Evolutionary conservation across 2,113 vertebrate species (phyloP), one percentile per base, ranked within the genome.

Genomic region (Odobenus rosmarus): DNA sequence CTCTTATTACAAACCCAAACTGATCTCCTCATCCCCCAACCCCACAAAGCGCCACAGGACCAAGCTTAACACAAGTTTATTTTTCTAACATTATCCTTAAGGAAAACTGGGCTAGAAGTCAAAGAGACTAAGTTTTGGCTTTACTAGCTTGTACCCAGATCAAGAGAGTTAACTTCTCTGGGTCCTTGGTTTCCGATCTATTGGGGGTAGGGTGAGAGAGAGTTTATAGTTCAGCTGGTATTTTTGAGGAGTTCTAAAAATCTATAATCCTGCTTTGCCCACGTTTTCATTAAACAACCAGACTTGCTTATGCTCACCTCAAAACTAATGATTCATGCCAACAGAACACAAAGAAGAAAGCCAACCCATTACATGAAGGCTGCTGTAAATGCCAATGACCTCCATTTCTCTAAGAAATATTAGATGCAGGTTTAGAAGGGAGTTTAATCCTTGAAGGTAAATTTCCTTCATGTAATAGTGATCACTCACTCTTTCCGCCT

Each of bases 81-180:
- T 21, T 77, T 86, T 96, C 23, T 89, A 95, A 82, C 2, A 81
- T 85, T 64, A 72, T 77, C 7, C 72, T 96, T 92, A 94, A 76
- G 57, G 26, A 89, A 92, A 89, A 85, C 7, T n/a, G 18, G 55
- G 46, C 15, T 13, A 14, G 1, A 84, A 72, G 33, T 74, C 36
- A 46, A 42, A 33, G 9, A 93, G 3, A 77, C 13, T 51, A 11
- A 81, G 53, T 82, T 87, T 28, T 88, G 69, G 71, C 42, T 96
- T 39, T 96, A 36, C 28, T 74, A 90, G 69, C 51, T 85, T 92
- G 7, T 39, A 81, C 31, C 16, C 55, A 49, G 8, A 92, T 81
- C 79, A 92, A 81, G 46, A 42, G 16, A 94, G 59, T 61, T 36
- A 86, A 67, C 24, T 14, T 81, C 57, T 96, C n/a, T 33, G 49